A percentile compares a stretch with the other conserved stretches of the same genome.
These are phyloP conservation scores for Bungarus multicinctus DNA, from an alignment of 2,113 vertebrate genomes.

Conservation along the genomic window DNA sequence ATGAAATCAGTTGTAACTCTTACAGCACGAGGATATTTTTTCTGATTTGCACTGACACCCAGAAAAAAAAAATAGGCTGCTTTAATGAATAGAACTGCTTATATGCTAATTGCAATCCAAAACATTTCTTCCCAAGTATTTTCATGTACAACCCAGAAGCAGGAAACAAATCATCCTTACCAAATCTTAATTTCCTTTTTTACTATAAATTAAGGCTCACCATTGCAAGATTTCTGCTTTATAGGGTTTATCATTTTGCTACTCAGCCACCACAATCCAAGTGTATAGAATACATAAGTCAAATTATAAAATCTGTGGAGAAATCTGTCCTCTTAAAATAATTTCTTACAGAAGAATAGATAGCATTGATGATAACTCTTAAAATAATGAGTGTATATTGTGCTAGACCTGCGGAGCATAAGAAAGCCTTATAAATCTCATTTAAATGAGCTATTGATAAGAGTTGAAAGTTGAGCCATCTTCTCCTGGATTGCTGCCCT, in stretches of 20 bases:
- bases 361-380: background rate
- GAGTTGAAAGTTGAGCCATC: conserved; percentile 11
- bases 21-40: background rate
- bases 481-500: conserved; percentile 14
- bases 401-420: background rate
- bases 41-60: background rate
- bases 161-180: background rate
- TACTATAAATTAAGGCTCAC: background rate
- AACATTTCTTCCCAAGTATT: background rate
- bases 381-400: background rate
- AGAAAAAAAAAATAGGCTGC: background rate
- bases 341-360: background rate
- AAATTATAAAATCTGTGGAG: background rate
- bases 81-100: background rate
- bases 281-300: background rate
- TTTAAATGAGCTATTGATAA: background rate
- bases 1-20: background rate
- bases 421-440: background rate
- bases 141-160: background rate
- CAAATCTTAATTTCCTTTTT: background rate
- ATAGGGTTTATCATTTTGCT: background rate
- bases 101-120: background rate
- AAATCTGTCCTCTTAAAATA: background rate
- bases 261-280: background rate
- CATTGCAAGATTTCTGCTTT: background rate